Conservation (phyloP, 2,888 invertebrate genomes). For the Sminthurinus aureus region DNA sequence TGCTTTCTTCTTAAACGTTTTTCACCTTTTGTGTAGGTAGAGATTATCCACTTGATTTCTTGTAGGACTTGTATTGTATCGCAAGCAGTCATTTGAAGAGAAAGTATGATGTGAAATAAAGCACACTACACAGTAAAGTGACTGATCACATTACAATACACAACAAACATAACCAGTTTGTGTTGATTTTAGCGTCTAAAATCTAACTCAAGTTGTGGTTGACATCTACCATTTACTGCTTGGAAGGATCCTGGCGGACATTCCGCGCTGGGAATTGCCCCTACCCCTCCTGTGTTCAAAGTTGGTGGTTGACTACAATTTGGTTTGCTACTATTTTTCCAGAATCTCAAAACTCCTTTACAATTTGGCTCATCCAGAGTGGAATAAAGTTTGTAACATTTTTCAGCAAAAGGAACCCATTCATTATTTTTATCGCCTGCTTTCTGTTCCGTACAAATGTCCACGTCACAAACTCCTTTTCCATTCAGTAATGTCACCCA, state of each 20-base stretch:
- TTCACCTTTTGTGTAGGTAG: too few relatives aligned
- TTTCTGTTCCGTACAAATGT: conserved; percentile 1
- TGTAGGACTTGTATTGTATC: too few relatives aligned
- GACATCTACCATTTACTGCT: conserved; percentile 32
- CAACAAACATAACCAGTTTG: background rate
- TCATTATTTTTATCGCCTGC: background rate
- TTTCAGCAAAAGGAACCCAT: conserved; percentile 13
- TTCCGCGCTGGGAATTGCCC: conserved; percentile 12
- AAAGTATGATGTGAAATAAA: too few relatives aligned
- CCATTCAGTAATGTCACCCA: conserved; percentile 5
- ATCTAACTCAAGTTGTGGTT: conserved; percentile 25
- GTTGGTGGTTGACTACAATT: background rate
- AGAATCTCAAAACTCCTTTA: conserved; percentile 19
- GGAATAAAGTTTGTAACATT: conserved; percentile 18
- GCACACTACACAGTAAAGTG: too few relatives aligned
- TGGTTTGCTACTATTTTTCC: background rate
- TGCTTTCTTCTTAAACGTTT: too few relatives aligned
- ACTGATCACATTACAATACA: too few relatives aligned
- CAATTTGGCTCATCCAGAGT: background rate
- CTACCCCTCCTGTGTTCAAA: conserved; percentile 19
- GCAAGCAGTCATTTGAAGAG: too few relatives aligned
- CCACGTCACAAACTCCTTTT: conserved; percentile 9
- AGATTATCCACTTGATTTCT: too few relatives aligned
- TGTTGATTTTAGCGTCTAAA: conserved; percentile 11
- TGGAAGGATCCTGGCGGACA: conserved; percentile 31